Conservation (phyloP, 2,113 vertebrate species). For the Gorsachius goisagi region DNA sequence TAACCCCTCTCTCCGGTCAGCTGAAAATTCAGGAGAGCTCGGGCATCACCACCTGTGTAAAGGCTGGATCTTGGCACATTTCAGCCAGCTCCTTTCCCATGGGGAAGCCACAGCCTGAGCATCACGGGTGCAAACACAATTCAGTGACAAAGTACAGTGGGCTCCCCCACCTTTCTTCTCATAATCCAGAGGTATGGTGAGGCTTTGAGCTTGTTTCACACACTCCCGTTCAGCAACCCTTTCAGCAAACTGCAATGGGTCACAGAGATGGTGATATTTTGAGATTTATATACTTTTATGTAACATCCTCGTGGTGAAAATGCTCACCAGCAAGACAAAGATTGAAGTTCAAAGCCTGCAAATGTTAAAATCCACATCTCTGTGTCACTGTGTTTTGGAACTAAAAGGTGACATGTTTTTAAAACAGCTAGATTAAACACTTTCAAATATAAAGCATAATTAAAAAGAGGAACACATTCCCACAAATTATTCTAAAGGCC, state of each 20-base stretch:
- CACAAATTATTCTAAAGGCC: neutral
- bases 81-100: neutral
- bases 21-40: neutral
- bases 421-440: neutral
- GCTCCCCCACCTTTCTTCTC: neutral
- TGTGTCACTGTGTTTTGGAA: neutral
- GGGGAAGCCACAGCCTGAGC: neutral
- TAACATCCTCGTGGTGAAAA: neutral
- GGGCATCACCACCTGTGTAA: neutral
- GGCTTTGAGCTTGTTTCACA: neutral
- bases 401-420: neutral
- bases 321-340: neutral
- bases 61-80: neutral
- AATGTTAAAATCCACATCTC: neutral
- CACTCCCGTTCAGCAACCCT: neutral
- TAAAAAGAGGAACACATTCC: neutral
- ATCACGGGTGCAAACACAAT: neutral
- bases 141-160: neutral
- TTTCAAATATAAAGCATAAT: neutral
- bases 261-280: neutral
- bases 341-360: neutral
- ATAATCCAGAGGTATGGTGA: neutral
- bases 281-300: neutral
- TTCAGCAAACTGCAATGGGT: neutral
- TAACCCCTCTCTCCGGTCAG: neutral